Percentiles rank a stretch among this genome's conserved stretches.
Conservation (phyloP, 23 tunicate species). For the Styela plicata region DNA sequence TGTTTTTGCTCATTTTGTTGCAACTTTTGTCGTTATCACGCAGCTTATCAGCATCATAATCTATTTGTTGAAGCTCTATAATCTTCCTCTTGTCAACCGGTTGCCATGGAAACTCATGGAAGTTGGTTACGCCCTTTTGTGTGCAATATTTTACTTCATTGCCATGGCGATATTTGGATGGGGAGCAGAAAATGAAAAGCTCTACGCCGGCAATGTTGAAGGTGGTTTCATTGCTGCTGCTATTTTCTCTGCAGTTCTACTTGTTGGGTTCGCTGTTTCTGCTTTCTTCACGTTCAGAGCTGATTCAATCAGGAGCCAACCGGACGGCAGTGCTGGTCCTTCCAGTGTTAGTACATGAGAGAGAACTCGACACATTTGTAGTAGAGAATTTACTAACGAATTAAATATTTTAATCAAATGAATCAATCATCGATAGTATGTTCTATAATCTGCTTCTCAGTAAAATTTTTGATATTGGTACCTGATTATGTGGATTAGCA, state of each 20-base stretch:
- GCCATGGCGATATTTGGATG: conserved; percentile 21
- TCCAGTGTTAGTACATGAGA: background rate
- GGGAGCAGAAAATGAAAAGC: conserved; percentile 15
- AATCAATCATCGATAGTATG: too few species aligned
- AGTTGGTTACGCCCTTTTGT: conserved; percentile 17
- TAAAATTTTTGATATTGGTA: too few species aligned
- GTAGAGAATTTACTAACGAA: too few species aligned
- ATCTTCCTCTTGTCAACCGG: conserved; percentile 2
- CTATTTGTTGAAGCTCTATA: conserved; percentile 21
- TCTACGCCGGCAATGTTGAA: background rate
- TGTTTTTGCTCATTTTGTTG: conserved; percentile 1
- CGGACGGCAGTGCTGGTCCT: background rate
- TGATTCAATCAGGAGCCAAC: conserved; percentile 21
- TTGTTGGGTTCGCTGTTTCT: conserved; percentile 8
- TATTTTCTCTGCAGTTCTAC: conserved; percentile 7
- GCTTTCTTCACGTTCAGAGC: conserved; percentile 12
- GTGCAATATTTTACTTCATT: conserved; percentile 5
- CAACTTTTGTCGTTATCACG: background rate
- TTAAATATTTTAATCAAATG: too few species aligned
- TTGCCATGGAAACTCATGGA: conserved; percentile 25
- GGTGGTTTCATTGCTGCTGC: conserved; percentile 12
- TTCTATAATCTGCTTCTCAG: too few species aligned
- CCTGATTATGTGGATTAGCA: too few species aligned
- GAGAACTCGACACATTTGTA: background rate
- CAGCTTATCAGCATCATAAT: conserved; percentile 18